Evolutionary conservation across 2,113 vertebrate genomes (phyloP).

Genomic region (Misgurnus anguillicaudatus): DNA sequence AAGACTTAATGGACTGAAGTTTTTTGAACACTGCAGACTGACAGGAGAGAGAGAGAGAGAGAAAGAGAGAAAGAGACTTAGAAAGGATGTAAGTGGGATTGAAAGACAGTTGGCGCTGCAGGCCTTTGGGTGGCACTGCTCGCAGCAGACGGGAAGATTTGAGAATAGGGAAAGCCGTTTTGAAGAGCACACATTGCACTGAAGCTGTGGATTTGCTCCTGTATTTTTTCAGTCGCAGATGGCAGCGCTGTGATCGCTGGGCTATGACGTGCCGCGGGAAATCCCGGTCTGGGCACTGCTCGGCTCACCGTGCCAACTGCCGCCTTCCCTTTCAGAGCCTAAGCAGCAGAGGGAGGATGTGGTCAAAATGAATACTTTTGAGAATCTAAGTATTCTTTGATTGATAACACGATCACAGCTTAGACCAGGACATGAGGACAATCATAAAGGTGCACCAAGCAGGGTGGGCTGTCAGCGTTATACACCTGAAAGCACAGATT

Average conservation of each 20-base stretch:
- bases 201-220: conserved; percentile 74
- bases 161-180: conserved; percentile 28
- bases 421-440: not conserved
- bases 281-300: conserved; percentile 71
- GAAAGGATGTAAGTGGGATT: conserved; percentile 53
- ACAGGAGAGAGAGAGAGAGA: conserved; percentile 62
- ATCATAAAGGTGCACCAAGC: not conserved
- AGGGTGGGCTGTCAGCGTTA: too few species aligned
- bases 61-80: conserved; percentile 63
- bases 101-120: conserved; percentile 48
- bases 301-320: conserved; percentile 19
- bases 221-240: conserved; percentile 76
- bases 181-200: conserved; percentile 35
- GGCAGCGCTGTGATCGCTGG: conserved; percentile 75
- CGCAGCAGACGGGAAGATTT: conserved; percentile 15
- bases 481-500: not conserved
- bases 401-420: not conserved
- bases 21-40: conserved; percentile 66
- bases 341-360: not conserved
- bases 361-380: not conserved
- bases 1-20: conserved; percentile 68
- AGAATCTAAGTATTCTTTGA: not conserved
- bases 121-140: conserved; percentile 27
- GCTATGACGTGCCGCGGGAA: conserved; percentile 79
- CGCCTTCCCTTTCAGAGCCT: conserved; percentile 1